Base-by-base conservation (phyloP, 2,113 vertebrate genomes). In the Phycodurus eques region DNA sequence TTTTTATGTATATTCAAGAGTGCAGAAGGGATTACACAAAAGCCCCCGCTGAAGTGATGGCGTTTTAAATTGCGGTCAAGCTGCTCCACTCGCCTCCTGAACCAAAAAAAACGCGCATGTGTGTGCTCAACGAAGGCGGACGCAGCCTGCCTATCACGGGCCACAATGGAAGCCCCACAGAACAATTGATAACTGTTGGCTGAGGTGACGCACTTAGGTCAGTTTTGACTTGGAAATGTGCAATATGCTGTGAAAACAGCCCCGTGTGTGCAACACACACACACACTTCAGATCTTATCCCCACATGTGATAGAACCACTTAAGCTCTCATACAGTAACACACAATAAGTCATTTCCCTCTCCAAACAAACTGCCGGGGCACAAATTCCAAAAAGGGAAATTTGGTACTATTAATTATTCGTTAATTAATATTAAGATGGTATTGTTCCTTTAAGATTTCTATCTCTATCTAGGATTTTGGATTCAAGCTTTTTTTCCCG, bases 1-100 rank as follows among this genome's bases (percentile, higher is more conserved):
- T 90, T 92, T 93, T 92, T 89, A 91, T 93, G 82, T 87, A 89
- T 91, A 91, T 90, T 89, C 87, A 90, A 86, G 86, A 83, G 88
- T 64, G 86, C 88, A 88, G 91, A 88, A 83, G 85, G 86, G 81
- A 78, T 86, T 79, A 83, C 82, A 92, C 91, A 91, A 92, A 92
- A 77, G 83, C 86, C 80, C 86, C 83, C 81, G 65, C 73, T 68
- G 86, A 82, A 90, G 74, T 86, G 87, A 92, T 91, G 89, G 75
- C 57, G 89, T 90, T 90, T 92, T 92, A 92, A 92, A 90, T 85
- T 80, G 80, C 56, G 79, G 80, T 91, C 91, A 91, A 90, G 91
- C 89, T 91, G 88, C 89, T 91, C 75, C 79, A 0, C 87, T 89
- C 75, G 78, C 87, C 86, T 91, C 85, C 80, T 86, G 84, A 92